phyloP scores from a whole-genome alignment of 2,113 vertebrate species.

The Helogale parvula region DNA sequence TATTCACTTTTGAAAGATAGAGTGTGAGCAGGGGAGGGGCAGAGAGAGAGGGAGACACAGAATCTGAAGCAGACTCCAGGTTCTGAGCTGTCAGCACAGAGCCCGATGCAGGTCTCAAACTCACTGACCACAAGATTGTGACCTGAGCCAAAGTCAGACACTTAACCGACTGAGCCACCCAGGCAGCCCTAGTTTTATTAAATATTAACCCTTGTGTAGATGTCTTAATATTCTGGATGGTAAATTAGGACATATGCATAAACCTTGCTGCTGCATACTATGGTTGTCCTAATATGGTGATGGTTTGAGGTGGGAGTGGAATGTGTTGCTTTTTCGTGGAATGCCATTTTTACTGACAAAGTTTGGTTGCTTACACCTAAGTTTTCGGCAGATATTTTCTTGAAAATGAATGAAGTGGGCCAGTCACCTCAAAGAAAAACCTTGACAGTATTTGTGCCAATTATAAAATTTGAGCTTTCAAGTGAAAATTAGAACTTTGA shows the following conservation, averaged over 20 bases:
- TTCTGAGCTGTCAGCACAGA: too few relatives aligned
- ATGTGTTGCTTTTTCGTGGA: not conserved
- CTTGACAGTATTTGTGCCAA: constrained; percentile 68
- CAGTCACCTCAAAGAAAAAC: constrained; percentile 69
- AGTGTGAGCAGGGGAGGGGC: too few relatives aligned
- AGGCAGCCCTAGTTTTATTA: not conserved
- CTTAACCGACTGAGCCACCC: too few relatives aligned
- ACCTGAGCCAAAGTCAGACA: too few relatives aligned
- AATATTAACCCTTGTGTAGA: not conserved
- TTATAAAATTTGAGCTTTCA: constrained; percentile 72
- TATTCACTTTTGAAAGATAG: too few relatives aligned
- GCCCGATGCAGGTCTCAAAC: too few relatives aligned
- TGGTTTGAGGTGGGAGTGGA: not conserved
- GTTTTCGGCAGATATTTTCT: constrained; percentile 58
- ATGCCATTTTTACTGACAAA: constrained; percentile 40
- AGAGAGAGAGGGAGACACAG: too few relatives aligned
- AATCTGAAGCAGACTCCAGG: too few relatives aligned
- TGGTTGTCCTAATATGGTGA: not conserved
- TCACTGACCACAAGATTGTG: too few relatives aligned
- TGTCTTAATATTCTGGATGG: not conserved
- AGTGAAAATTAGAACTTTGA: constrained; percentile 71
- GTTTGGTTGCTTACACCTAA: constrained; percentile 31
- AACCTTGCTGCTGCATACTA: not conserved
- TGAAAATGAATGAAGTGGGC: constrained; percentile 57
- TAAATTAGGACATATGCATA: not conserved